Evolutionary conservation across 2,888 invertebrate species (phyloP), one percentile per base, ranked within the genome.

Genomic region (Euclidia mi): DNA sequence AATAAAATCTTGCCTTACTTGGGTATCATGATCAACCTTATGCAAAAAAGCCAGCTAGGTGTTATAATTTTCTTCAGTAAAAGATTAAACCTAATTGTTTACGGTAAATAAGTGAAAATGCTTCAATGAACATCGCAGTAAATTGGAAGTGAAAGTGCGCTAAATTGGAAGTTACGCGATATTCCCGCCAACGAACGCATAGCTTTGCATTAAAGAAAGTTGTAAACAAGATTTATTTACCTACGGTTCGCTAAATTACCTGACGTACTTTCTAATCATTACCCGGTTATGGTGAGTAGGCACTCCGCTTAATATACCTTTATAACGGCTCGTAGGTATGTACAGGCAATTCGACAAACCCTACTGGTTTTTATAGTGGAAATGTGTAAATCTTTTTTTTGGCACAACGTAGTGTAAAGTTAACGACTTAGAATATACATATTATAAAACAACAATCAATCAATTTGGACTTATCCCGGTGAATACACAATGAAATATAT

Each of bases 101-200:
- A 1, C 6, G 18, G 17, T 65, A 66, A 66, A 59, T 60, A 51
- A 52, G 28, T 42, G 14, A 44, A 57, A 50, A 55, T 14, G 43
- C 35, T 38, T 51, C 43, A 53, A 38, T 56, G 47, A 47, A 64
- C 64, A 69, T 69, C 55, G 61, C 65, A 57, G 45, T 67, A 70
- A 73, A 68, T 63, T 53, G 57, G 45, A 68, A 72, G 64, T n/a
- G 63, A 62, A 65, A 47, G 60, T 9, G 37, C 46, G 52, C 60
- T 71, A 74, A 74, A 79, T 76, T 70, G 66, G 63, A 78, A 80
- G 64, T 78, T 73, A 79, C 69, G 67, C 69, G 64, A 50, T 52
- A 61, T 48, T 41, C 44, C 49, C 63, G 60, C 64, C 56, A 53
- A 61, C 65, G 58, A 56, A 67, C 56, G 60, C 56, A 51, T 61